phyloP scores from a whole-genome alignment of 2,888 invertebrate species.

The Cylloceria caligata region DNA sequence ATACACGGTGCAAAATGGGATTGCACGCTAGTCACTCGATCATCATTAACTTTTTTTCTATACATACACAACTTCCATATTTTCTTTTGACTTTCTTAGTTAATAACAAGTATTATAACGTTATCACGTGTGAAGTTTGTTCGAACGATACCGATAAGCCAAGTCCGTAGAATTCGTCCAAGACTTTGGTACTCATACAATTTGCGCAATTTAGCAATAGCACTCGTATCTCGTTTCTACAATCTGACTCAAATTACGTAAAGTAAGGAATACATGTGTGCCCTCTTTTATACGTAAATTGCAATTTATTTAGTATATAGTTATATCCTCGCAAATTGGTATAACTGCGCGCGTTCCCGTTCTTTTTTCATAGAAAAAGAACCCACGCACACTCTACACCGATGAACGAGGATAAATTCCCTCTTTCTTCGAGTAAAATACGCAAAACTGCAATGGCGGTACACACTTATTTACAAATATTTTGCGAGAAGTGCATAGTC shows the following conservation, averaged over 20 bases:
- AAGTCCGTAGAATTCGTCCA: slow-evolving; percentile 39
- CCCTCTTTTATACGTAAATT: slow-evolving; percentile 30
- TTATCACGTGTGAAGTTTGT: slow-evolving; percentile 67
- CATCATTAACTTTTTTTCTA: slow-evolving; percentile 74
- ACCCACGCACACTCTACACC: background rate
- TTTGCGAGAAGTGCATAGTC: background rate
- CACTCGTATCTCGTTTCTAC: slow-evolving; percentile 58
- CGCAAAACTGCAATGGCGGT: background rate
- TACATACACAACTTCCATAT: slow-evolving; percentile 33
- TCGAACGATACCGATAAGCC: slow-evolving; percentile 49
- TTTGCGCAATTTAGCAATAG: slow-evolving; percentile 38
- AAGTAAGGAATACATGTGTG: slow-evolving; percentile 34
- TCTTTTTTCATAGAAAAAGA: slow-evolving; percentile 10
- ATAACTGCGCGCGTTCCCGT: slow-evolving; percentile 16
- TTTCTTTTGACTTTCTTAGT: slow-evolving; percentile 38
- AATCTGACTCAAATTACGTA: slow-evolving; percentile 61
- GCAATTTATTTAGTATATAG: too few relatives aligned
- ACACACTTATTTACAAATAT: background rate
- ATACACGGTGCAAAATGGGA: slow-evolving; percentile 30
- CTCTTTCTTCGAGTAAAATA: background rate
- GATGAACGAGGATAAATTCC: background rate
- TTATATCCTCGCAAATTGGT: too few relatives aligned
- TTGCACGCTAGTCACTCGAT: slow-evolving; percentile 75
- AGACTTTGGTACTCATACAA: slow-evolving; percentile 7
- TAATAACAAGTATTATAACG: slow-evolving; percentile 66